These are phyloP conservation scores for Pteropus alecto DNA, from an alignment of 2,113 vertebrate genomes.

Conservation along the genomic window DNA sequence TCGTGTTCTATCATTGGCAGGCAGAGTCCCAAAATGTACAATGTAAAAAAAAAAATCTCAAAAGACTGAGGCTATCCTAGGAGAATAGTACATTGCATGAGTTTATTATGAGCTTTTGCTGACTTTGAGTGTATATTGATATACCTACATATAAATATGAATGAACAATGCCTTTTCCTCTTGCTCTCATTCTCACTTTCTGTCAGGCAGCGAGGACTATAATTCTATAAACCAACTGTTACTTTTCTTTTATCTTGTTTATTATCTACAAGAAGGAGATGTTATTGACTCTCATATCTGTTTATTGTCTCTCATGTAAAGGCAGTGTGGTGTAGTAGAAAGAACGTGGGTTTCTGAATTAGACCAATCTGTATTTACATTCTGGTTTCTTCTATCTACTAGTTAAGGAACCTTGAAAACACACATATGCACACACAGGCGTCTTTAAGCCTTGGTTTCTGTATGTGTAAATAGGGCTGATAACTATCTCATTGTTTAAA, in stretches of 20 bases:
- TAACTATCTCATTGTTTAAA: neutral
- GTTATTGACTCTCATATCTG: neutral
- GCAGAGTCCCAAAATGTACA: constrained; percentile 72
- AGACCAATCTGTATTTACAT: neutral
- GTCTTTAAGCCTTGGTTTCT: neutral
- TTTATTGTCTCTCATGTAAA: neutral
- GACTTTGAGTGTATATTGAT: neutral
- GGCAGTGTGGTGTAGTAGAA: neutral
- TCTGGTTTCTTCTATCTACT: neutral
- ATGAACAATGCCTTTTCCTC: neutral
- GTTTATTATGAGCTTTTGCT: constrained; percentile 31
- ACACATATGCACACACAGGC: neutral
- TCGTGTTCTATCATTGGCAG: constrained; percentile 57
- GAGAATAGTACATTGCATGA: constrained; percentile 70
- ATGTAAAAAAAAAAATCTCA: constrained; percentile 65
- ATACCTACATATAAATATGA: neutral
- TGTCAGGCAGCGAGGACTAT: neutral
- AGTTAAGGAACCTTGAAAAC: neutral
- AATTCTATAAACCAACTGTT: neutral
- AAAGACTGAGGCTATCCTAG: constrained; percentile 59
- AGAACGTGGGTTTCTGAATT: neutral
- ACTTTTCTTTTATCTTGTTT: neutral
- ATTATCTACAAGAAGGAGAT: neutral
- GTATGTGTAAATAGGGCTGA: neutral
- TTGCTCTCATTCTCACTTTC: neutral